Base-by-base conservation (phyloP, 2,797 vertebrate species). In the Mormyrops attenuatus region DNA sequence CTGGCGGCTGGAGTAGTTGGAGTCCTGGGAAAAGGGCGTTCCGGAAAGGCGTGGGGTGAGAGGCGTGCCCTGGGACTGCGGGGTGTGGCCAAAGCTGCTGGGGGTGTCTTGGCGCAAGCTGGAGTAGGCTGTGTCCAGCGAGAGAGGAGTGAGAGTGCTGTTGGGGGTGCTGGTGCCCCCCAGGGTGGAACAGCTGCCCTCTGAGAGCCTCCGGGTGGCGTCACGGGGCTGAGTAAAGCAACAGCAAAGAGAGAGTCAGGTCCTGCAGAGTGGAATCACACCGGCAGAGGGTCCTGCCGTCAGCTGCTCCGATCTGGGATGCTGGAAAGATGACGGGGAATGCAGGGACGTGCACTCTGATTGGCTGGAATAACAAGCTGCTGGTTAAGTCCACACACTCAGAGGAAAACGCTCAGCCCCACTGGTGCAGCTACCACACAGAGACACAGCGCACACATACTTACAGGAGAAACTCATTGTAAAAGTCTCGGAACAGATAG, bases 41-140 rank as follows among this genome's bases (percentile, higher is more conserved):
- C 96, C 96, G 13, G 89, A 77, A 60, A 97, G 88, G 63, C 96
- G 97, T 0, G 99, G 98, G 1, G 98, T 98, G 90, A 94, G 95
- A n/a, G 98, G 99, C 0, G 97, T 98, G 93, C 97, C 97, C 95
- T 97, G 97, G 91, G 97, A 98, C 91, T 92, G 95, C 0, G 98
- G 98, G 0, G 98, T 99, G 6, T 97, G 96, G 88, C 97, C 96
- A 17, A 97, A 98, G 7, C 98, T 99, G 94, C 96, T 97, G 0
- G 99, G 98, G 2, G 99, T 99, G 91, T 99, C 98, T 85, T 98
- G 97, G 91, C 96, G 97, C 94, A 98, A 96, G 95, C 98, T 99
- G 94, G 98, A 99, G 93, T 98, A 99, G 90, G 98, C 98, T 0
- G 99, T 99, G 94, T 99, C 99, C n/a, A 98, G 97, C 92, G 98